These are phyloP conservation scores for Enteromius unitaeniatus DNA, from an alignment of 2,797 vertebrate genomes.

Conservation along the genomic window DNA sequence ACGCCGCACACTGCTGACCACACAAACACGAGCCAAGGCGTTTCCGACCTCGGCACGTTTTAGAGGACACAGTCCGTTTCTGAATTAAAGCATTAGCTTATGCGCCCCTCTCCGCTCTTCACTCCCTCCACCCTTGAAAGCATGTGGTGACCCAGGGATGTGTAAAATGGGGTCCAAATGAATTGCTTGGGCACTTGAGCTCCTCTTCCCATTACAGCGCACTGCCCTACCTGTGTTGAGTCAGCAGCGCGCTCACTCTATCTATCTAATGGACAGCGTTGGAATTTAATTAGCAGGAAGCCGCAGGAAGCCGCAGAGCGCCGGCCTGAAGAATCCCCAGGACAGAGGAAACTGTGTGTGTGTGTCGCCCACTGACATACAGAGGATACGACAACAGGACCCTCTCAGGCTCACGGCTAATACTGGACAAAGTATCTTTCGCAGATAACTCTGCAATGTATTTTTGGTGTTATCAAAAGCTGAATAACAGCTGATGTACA, in stretches of 20 bases:
- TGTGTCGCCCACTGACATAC: neutral
- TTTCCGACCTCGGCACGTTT: slow-evolving; percentile 56
- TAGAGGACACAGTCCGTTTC: slow-evolving; percentile 73
- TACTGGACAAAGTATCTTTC: slow-evolving; percentile 4
- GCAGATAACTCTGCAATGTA: neutral
- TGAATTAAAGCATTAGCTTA: slow-evolving; percentile 71
- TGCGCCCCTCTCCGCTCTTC: slow-evolving; percentile 36
- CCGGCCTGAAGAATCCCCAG: slow-evolving; percentile 66
- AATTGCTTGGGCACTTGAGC: slow-evolving; percentile 78
- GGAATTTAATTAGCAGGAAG: slow-evolving; percentile 99
- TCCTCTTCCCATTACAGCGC: slow-evolving; percentile 82
- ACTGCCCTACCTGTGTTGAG: slow-evolving; percentile 96
- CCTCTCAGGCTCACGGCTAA: slow-evolving; percentile 35
- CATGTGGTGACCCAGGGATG: slow-evolving; percentile 77
- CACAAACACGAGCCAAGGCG: neutral
- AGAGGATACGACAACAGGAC: slow-evolving; percentile 36
- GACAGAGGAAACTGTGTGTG: slow-evolving; percentile 54
- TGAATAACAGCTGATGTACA: neutral
- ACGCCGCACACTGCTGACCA: slow-evolving; percentile 2
- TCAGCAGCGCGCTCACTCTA: slow-evolving; percentile 92
- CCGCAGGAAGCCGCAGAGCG: slow-evolving; percentile 89
- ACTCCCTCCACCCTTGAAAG: slow-evolving; percentile 75
- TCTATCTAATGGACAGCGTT: slow-evolving; percentile 96
- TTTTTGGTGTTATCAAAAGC: neutral
- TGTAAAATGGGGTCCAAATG: slow-evolving; percentile 76